Evolutionary conservation across 2,888 invertebrate genomes (phyloP).

Genomic region (Itoplectis maculator): DNA sequence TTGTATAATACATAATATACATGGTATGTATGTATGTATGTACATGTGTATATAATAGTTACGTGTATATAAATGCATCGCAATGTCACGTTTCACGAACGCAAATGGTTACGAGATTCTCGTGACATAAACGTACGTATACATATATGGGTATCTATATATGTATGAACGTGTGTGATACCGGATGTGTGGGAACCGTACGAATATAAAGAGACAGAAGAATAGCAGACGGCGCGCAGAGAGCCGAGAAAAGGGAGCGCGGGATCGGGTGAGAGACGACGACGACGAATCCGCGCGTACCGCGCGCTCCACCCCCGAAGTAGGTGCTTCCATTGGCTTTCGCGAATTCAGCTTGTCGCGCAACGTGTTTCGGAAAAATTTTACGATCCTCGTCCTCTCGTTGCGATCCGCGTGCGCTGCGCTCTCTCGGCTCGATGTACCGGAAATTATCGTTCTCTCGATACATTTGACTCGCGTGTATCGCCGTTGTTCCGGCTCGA

Average conservation of each 20-base stretch:
- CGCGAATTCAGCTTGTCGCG: constrained; percentile 29
- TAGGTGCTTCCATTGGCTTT: constrained; percentile 18
- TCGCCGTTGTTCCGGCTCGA: background rate
- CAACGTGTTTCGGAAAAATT: constrained; percentile 29
- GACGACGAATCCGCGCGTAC: constrained; percentile 32
- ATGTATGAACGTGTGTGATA: too few relatives aligned
- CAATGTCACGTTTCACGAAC: constrained; percentile 6
- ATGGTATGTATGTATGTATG: too few relatives aligned
- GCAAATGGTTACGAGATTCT: constrained; percentile 58
- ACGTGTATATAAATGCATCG: too few relatives aligned
- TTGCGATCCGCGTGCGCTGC: background rate
- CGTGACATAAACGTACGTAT: constrained; percentile 48
- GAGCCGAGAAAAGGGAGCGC: constrained; percentile 10
- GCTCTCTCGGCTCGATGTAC: background rate
- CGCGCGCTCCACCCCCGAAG: background rate
- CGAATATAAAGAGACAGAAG: constrained; percentile 28
- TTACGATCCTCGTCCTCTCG: constrained; percentile 5
- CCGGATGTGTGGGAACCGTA: constrained; percentile 14
- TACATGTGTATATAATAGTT: too few relatives aligned
- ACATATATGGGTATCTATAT: background rate
- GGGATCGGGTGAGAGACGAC: constrained; percentile 18
- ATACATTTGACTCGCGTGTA: background rate
- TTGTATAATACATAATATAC: too few relatives aligned
- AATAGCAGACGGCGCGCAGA: constrained; percentile 15
- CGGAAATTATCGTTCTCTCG: constrained; percentile 15